phyloP scores from a whole-genome alignment of 2,888 invertebrate species.

The Drosophila peninsularis region DNA sequence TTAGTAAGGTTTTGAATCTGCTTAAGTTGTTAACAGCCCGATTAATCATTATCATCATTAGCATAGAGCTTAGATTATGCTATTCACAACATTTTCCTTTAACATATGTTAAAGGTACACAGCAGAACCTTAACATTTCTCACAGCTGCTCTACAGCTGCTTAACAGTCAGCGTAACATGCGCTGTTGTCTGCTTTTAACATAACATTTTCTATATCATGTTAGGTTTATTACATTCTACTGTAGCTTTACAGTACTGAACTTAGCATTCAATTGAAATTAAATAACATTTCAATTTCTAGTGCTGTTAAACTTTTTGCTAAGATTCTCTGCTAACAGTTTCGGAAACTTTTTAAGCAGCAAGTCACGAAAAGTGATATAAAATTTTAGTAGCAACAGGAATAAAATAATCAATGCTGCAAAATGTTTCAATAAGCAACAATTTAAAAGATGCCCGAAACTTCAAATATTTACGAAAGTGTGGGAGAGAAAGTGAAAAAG shows the following conservation, averaged over 20 bases:
- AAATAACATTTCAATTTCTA: background rate
- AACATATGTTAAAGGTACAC: no score
- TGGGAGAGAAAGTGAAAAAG: background rate
- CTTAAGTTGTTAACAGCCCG: background rate
- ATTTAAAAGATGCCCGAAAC: constrained; percentile 15
- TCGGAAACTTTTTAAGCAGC: background rate
- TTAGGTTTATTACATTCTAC: background rate
- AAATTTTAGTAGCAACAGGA: constrained; percentile 4
- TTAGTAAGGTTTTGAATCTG: background rate
- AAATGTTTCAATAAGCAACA: constrained; percentile 21
- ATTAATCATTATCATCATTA: no score
- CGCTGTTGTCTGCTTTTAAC: no score
- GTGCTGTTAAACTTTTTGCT: background rate
- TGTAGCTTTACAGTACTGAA: background rate
- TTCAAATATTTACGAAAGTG: constrained; percentile 25
- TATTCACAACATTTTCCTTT: no score
- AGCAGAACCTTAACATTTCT: no score
- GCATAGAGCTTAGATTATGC: no score
- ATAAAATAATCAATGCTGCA: constrained; percentile 25
- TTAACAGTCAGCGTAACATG: background rate
- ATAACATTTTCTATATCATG: background rate
- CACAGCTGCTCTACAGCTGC: background rate
- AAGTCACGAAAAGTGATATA: constrained; percentile 7
- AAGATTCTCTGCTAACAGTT: background rate
- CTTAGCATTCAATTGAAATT: background rate